Conservation (phyloP, 2,888 invertebrate species). For the Eupsilia transversa region DNA sequence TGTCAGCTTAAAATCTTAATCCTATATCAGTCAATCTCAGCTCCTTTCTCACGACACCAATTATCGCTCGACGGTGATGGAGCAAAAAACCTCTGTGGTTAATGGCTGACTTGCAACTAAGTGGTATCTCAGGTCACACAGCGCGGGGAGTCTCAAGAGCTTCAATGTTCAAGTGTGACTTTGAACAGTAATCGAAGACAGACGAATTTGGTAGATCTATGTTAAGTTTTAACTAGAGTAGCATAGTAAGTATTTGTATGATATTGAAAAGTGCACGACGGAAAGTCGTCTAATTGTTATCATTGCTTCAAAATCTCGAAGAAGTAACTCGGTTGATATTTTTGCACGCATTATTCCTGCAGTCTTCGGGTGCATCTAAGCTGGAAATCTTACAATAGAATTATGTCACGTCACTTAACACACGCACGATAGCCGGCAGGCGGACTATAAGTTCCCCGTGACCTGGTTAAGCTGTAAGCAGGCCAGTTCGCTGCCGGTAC, state of each 20-base stretch:
- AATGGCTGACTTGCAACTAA: slow-evolving; percentile 74
- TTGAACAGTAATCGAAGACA: slow-evolving; percentile 12
- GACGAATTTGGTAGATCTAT: neutral
- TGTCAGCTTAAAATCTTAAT: slow-evolving; percentile 62
- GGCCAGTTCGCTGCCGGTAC: slow-evolving; percentile 70
- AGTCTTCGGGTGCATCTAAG: slow-evolving; percentile 49
- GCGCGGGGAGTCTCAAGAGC: slow-evolving; percentile 37
- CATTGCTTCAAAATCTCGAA: neutral
- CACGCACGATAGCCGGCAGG: slow-evolving; percentile 67
- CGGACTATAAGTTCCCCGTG: slow-evolving; percentile 74
- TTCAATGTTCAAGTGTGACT: slow-evolving; percentile 39
- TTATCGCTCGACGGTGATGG: slow-evolving; percentile 69
- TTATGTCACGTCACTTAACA: slow-evolving; percentile 77
- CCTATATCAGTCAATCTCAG: slow-evolving; percentile 69
- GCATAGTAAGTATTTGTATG: neutral
- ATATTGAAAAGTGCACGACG: neutral
- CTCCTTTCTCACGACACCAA: slow-evolving; percentile 74
- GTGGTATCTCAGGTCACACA: slow-evolving; percentile 58
- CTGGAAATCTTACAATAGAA: slow-evolving; percentile 70
- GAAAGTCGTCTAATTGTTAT: too few species aligned
- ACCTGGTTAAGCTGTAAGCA: slow-evolving; percentile 78
- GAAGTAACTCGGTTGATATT: neutral
- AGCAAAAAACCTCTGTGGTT: slow-evolving; percentile 66
- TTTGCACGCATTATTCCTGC: neutral
- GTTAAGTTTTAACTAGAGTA: neutral